Percentiles rank a stretch among this genome's conserved stretches.
phyloP scores from a whole-genome alignment of 2,113 vertebrate species.

The Alligator sinensis region DNA sequence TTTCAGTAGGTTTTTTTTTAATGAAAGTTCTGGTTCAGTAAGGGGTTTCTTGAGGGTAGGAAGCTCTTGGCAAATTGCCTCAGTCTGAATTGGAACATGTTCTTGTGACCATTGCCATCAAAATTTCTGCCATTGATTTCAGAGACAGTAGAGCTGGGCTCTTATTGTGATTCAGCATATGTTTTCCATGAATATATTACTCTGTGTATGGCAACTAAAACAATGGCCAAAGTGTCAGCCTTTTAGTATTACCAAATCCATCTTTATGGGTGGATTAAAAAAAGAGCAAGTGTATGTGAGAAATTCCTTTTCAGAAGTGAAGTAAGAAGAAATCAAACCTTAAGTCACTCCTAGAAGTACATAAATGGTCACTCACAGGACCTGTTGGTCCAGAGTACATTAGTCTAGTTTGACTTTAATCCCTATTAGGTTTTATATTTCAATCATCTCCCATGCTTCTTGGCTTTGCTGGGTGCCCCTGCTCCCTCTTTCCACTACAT shows the following conservation, averaged over 20 bases:
- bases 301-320: not conserved
- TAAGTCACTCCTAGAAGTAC: not conserved
- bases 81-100: not conserved
- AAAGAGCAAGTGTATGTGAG: not conserved
- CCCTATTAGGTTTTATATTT: too few species aligned
- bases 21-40: not conserved
- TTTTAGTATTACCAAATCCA: too few species aligned
- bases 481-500: not conserved
- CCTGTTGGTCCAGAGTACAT: not conserved
- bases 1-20: not conserved
- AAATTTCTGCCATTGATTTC: not conserved
- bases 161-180: too few species aligned
- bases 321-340: not conserved
- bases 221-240: too few species aligned
- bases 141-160: not conserved
- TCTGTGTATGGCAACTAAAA: too few species aligned
- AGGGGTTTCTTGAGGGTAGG: not conserved
- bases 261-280: not conserved
- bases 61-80: not conserved
- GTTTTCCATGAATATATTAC: too few species aligned
- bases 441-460: too few species aligned
- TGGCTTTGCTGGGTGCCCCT: not conserved
- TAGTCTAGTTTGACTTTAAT: not conserved
- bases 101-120: too few species aligned
- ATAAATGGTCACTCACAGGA: too few species aligned